These are phyloP conservation scores for Irena cyanogastra DNA, from an alignment of 2,113 vertebrate genomes.

Conservation along the genomic window DNA sequence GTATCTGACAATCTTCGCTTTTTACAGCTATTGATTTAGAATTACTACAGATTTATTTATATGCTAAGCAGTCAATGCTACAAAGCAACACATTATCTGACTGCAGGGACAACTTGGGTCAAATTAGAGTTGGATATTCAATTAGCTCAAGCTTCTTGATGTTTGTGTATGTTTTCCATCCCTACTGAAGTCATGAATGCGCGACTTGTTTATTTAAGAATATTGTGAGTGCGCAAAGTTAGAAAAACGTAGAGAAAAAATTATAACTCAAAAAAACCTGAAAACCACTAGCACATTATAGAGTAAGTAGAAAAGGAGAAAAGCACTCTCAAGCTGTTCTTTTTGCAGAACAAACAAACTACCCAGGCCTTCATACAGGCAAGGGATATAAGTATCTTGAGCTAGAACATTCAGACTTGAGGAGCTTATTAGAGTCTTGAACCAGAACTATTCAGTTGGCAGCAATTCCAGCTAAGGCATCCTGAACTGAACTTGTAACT, in stretches of 20 bases:
- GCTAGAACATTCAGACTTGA: not conserved
- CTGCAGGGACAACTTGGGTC: not conserved
- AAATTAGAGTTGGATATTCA: not conserved
- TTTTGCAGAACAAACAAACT: not conserved
- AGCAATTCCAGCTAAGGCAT: not conserved
- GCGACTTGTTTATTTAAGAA: not conserved
- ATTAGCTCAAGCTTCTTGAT: not conserved
- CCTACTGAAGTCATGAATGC: not conserved
- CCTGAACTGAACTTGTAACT: not conserved
- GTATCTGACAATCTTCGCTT: not conserved
- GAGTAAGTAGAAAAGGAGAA: not conserved
- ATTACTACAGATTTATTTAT: not conserved
- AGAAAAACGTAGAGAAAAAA: not conserved
- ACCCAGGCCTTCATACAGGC: not conserved
- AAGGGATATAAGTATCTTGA: not conserved
- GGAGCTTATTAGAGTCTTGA: slow-evolving; percentile 21
- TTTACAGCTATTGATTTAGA: not conserved
- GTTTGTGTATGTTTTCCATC: not conserved
- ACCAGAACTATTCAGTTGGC: not conserved
- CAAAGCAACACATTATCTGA: not conserved
- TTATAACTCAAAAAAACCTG: accelerated
- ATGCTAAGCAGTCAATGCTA: not conserved
- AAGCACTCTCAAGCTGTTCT: not conserved
- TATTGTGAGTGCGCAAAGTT: not conserved
- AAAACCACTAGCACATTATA: not conserved